phyloP scores from a whole-genome alignment of 2,113 vertebrate genomes.

The Mellivora capensis region DNA sequence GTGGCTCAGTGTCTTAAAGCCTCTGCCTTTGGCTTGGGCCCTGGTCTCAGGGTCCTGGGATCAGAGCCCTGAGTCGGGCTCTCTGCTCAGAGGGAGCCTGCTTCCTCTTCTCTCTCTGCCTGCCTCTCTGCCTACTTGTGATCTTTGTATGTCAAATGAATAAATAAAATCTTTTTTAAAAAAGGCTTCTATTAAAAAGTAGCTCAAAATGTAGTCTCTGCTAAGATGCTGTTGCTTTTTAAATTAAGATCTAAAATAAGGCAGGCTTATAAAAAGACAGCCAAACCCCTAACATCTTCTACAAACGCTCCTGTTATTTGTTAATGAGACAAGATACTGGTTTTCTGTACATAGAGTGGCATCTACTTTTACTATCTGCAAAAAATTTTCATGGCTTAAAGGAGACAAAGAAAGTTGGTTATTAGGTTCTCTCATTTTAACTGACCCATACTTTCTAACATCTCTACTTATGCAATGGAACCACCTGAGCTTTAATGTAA shows the following conservation, averaged over 20 bases:
- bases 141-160: too few species aligned
- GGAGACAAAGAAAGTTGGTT: background rate
- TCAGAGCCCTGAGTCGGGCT: too few species aligned
- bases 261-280: background rate
- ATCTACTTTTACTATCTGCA: background rate
- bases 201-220: background rate
- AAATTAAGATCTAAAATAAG: conserved; percentile 33
- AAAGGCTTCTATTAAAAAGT: background rate
- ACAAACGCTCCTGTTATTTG: background rate
- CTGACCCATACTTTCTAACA: background rate
- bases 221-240: background rate
- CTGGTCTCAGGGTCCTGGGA: too few species aligned
- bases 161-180: too few species aligned
- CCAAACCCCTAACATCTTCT: background rate
- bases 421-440: background rate
- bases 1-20: too few species aligned
- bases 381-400: background rate
- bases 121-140: too few species aligned
- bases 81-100: too few species aligned
- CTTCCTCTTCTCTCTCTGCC: too few species aligned
- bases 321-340: background rate
- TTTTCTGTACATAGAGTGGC: background rate
- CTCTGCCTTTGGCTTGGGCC: too few species aligned
- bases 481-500: background rate
- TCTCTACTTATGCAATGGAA: background rate